Conservation (phyloP, 2,113 vertebrate genomes). For the Pituophis catenifer region DNA sequence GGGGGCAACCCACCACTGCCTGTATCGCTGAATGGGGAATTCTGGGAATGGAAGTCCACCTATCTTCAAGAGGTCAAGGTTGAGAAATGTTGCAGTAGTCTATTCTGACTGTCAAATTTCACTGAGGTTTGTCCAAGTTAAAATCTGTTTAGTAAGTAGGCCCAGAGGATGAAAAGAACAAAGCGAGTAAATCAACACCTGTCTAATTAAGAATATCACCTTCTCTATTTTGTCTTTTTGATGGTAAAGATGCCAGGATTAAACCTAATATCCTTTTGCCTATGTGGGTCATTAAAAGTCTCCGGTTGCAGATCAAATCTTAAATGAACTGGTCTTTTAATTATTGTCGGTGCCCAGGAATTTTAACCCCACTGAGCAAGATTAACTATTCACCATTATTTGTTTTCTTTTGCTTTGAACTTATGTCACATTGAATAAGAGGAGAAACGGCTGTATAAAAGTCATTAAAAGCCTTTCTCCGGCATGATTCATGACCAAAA, state of each 20-base stretch:
- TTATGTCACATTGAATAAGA: neutral
- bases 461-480: neutral
- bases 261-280: neutral
- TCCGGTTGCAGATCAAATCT: neutral
- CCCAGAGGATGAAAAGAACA: neutral
- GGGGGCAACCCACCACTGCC: no score
- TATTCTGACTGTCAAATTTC: neutral
- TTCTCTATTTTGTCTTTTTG: neutral
- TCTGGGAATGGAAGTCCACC: no score
- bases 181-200: neutral
- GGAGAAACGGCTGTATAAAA: neutral
- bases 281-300: neutral
- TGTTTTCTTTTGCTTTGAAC: neutral
- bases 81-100: no score
- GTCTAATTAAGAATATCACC: neutral
- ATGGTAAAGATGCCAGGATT: neutral
- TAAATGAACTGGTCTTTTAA: neutral
- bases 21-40: no score
- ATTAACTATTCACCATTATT: neutral
- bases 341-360: neutral
- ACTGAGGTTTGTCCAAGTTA: neutral
- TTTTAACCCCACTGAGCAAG: neutral
- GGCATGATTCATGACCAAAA: neutral
- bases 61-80: no score
- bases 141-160: neutral